Evolutionary conservation across 2,888 invertebrate species (phyloP), one percentile per base, ranked within the genome.

Genomic region (Neoitamus cyanurus): DNA sequence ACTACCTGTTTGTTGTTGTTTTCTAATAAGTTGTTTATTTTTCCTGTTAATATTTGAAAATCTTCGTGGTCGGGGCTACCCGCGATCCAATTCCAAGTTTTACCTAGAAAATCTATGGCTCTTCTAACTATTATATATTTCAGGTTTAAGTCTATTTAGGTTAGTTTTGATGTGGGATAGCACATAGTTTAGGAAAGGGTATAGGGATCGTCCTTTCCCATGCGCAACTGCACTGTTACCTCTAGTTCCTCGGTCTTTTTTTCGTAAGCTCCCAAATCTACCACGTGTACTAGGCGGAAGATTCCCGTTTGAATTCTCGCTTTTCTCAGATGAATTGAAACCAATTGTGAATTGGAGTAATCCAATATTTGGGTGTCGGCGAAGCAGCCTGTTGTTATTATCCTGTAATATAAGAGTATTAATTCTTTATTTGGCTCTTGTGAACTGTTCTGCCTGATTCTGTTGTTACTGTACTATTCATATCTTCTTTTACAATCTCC

Each of bases 231-330:
- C 31, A 37, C 13, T 37, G 9, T 37, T 11, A 2, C 2, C 7
- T 37, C 15, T 25, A 85, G 31, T 46, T 83, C 72, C 3, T 2
- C 58, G 36, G 25, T 73, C 11, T 31, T 15, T 5, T 31, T 48
- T 11, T 48, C 28, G 68, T 68, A 9, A n/a, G 75, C 37, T 30
- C 75, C 69, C 30, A 86, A 15, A 20, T 86, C 82, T 13, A 86
- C 72, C 9, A 77, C 75, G 46, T 86, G 86, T 1, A 86, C 85
- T 13, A 84, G 15, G 73, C 13, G 84, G 42, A 78, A 85, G 28
- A 11, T 77, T 78, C 77, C 83, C 36, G 48, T 73, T 34, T 85
- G 80, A 5, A 85, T 15, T 69, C 68, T 73, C 48, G 85, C 85
- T 28, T 42, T 73, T 7, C 85, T 85, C 1, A 36, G 37, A 11